Evolutionary conservation across 1,140 invertebrate species (phyloP), one percentile per base, ranked within the genome.

Genomic region (Megalopta genalis): DNA sequence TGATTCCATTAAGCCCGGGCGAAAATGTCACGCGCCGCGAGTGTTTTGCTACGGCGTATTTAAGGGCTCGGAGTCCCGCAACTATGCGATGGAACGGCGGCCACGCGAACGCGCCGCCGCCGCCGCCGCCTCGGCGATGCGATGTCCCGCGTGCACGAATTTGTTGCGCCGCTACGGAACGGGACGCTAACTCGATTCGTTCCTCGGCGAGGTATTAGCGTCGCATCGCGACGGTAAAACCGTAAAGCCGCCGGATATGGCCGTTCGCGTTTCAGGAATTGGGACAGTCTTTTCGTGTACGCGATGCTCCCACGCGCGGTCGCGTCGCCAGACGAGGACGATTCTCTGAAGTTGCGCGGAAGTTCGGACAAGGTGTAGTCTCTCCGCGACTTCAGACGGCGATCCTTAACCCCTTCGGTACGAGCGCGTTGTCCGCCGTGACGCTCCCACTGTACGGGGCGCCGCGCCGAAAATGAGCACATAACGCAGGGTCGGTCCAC

Each of bases 1-100:
- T 68, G 39, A 68, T 77, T 85, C 59, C 60, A 77, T 85, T 81
- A 63, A 68, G 39, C 39, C 49, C 39, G 2, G 18, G 12, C 7
- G 32, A 32, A 63, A 72, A 63, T n/a, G 32, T 23, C 16, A 14
- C 42, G 8, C 25, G 18, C 10, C 37, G 21, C 46, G 25, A 27
- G 23, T 39, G 74, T 70, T 49, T 23, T 69, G 37, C 52, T 8
- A 14, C 8, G 12, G 25, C 16, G 18, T 23, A 46, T 67, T 46
- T 62, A 75, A 66, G 49, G 46, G 21, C 25, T 46, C 8, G 49
- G 10, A 32, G 42, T 52, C 57, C 32, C 42, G 23, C 32, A n/a
- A n/a, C 21, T n/a, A 46, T 21, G 23, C 25, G 14, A 16, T 18
- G 18, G 49, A 21, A 46, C 12, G 42, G 6, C 6, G 49, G 49